A percentile compares a stretch with the other conserved stretches of the same genome.
Conservation (phyloP, 2,797 vertebrate species). For the Varecia variegata region DNA sequence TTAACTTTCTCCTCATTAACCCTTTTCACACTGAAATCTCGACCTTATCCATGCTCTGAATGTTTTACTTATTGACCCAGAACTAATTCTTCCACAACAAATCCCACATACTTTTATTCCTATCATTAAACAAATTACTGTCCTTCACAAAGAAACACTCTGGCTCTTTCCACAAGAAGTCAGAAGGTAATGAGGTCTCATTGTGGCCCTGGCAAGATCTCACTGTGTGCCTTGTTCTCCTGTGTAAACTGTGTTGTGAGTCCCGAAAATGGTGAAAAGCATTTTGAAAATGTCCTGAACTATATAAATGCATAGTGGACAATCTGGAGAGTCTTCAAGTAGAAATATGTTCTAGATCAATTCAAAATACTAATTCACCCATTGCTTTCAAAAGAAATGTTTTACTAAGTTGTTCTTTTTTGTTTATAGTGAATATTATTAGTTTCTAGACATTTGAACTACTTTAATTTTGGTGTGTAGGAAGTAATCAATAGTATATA, state of each 20-base stretch:
- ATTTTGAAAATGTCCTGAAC: neutral
- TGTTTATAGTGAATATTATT: slow-evolving; percentile 19
- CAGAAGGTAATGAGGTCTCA: neutral
- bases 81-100: neutral
- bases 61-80: neutral
- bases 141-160: neutral
- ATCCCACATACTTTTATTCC: neutral
- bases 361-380: neutral
- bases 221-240: neutral
- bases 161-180: neutral
- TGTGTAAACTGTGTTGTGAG: neutral
- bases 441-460: slow-evolving; percentile 31
- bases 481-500: slow-evolving; percentile 7
- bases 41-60: neutral
- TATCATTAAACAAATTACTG: neutral
- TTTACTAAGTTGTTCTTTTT: slow-evolving; percentile 2
- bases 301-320: neutral
- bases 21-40: neutral
- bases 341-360: neutral
- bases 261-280: neutral
- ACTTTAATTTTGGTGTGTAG: slow-evolving; percentile 30
- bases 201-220: neutral
- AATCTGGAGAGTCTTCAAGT: neutral
- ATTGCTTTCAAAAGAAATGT: slow-evolving; percentile 37
- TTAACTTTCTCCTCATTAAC: slow-evolving; percentile 51